Evolutionary conservation across 2,888 invertebrate genomes (phyloP).

Genomic region (Cephonodes hylas): DNA sequence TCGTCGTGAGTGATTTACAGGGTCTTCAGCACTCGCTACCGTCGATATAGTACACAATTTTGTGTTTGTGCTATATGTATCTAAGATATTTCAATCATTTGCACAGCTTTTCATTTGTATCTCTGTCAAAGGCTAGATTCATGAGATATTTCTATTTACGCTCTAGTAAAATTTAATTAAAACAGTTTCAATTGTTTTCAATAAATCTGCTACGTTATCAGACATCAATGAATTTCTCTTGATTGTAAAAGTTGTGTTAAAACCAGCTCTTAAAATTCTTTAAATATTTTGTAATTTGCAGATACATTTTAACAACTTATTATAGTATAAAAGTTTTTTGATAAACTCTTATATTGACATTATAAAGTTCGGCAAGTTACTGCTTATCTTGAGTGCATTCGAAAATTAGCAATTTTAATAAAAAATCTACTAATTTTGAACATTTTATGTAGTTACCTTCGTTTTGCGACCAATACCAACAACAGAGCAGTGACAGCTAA

Average conservation of each 20-base stretch:
- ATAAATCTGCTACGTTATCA: too few relatives aligned
- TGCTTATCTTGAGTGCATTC: too few relatives aligned
- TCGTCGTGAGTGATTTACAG: constrained; percentile 27
- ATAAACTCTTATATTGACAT: too few relatives aligned
- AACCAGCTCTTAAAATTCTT: too few relatives aligned
- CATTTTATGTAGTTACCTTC: constrained; percentile 56
- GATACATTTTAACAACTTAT: too few relatives aligned
- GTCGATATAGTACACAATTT: constrained; percentile 25
- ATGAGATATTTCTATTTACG: not conserved
- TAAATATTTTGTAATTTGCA: too few relatives aligned
- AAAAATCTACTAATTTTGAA: too few relatives aligned
- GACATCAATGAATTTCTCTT: too few relatives aligned
- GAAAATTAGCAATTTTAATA: too few relatives aligned
- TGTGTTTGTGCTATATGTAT: constrained; percentile 16
- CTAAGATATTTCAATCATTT: not conserved
- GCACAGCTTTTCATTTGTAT: not conserved
- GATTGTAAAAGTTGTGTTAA: too few relatives aligned
- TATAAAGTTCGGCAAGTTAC: too few relatives aligned
- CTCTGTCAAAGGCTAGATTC: not conserved
- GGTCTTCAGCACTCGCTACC: constrained; percentile 23
- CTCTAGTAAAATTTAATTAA: not conserved
- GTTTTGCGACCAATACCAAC: constrained; percentile 61
- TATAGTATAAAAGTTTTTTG: too few relatives aligned
- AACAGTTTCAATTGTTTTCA: not conserved
- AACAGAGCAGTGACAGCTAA: constrained; percentile 69